Percentiles rank a stretch among this genome's conserved stretches.
Evolutionary conservation across 2,888 invertebrate genomes (phyloP).

Genomic region (Drosophila eohydei): DNA sequence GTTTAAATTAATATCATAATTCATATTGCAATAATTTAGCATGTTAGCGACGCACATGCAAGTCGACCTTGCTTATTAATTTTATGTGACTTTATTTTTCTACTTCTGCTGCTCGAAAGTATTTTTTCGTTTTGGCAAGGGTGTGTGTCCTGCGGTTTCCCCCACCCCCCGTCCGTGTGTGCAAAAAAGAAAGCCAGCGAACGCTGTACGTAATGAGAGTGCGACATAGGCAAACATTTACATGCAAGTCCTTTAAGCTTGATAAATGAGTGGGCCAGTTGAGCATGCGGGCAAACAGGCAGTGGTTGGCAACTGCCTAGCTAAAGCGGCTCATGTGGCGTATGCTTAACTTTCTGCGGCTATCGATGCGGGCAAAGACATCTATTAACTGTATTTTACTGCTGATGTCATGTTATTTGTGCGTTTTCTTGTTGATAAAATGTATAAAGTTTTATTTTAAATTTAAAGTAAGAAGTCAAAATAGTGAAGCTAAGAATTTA

Average conservation of each 20-base stretch:
- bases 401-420: background rate
- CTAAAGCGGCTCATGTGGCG: conserved; percentile 49
- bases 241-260: conserved; percentile 77
- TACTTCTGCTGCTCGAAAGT: background rate
- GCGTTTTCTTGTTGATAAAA: background rate
- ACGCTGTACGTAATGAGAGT: conserved; percentile 56
- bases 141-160: conserved; percentile 37
- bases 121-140: conserved; percentile 38
- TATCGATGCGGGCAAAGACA: conserved; percentile 19
- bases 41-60: conserved; percentile 64
- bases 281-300: conserved; percentile 20
- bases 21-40: conserved; percentile 82
- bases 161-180: conserved; percentile 5
- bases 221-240: conserved; percentile 59
- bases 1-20: conserved; percentile 83
- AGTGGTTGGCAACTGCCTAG: conserved; percentile 17
- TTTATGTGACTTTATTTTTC: conserved; percentile 72
- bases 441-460: background rate
- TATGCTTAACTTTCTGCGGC: conserved; percentile 40
- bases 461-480: background rate
- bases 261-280: conserved; percentile 72
- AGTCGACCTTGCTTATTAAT: conserved; percentile 71
- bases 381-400: conserved; percentile 4
- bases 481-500: background rate
- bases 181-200: conserved; percentile 41